phyloP scores from a whole-genome alignment of 2,113 vertebrate genomes.

The Meriones unguiculatus region DNA sequence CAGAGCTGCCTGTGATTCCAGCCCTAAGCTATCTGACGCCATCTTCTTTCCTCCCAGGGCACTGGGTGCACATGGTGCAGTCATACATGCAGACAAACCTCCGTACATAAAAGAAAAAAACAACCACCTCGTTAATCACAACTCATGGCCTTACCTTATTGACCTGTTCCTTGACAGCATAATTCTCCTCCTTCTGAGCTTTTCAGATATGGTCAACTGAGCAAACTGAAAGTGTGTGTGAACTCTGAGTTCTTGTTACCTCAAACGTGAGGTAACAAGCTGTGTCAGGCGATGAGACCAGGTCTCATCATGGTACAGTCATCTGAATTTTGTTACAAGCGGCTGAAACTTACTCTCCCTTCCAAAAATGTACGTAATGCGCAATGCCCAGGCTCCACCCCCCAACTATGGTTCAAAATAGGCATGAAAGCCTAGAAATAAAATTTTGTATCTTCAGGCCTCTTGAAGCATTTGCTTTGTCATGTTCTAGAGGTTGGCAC shows the following conservation, averaged over 20 bases:
- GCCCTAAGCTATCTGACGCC: neutral
- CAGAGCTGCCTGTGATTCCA: neutral
- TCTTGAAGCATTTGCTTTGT: neutral
- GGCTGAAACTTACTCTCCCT: neutral
- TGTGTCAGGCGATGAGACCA: neutral
- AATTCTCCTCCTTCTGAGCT: neutral
- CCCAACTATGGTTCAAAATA: neutral
- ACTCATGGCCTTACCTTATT: neutral
- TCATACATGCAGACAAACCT: neutral
- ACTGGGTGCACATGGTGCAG: neutral
- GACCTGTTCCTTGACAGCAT: neutral
- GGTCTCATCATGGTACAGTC: neutral
- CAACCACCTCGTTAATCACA: neutral
- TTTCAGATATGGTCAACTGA: neutral
- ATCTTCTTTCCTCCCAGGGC: neutral
- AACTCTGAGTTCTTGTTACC: neutral
- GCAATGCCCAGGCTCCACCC: no score
- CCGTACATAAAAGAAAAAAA: neutral
- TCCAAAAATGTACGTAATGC: neutral
- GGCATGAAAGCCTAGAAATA: neutral
- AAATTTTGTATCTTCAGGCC: neutral
- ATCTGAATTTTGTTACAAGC: neutral
- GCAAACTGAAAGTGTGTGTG: neutral
- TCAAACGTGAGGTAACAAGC: neutral
- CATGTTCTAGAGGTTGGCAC: neutral